Base-by-base conservation (phyloP, 30 jellyfish, hydroid and myxozoan genomes). In the Phacellophora camtschatica region DNA sequence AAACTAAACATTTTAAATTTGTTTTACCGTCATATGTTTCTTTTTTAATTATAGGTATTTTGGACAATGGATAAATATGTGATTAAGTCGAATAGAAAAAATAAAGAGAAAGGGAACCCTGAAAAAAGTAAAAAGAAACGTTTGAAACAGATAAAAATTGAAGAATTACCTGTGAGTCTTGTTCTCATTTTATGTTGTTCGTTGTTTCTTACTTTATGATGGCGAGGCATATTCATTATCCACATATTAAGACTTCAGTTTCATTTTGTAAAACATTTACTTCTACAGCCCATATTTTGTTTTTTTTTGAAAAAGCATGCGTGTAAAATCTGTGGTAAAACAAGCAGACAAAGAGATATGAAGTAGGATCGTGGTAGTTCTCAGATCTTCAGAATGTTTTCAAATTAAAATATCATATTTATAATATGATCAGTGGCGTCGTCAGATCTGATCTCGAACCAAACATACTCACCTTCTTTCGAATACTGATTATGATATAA, bases 1-100 rank as follows among this genome's bases (percentile, higher is more conserved):
- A n/a, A n/a, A n/a, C n/a, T n/a, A n/a, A n/a, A n/a, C n/a, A n/a
- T n/a, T n/a, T n/a, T n/a, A n/a, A n/a, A n/a, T n/a, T n/a, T n/a
- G n/a, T n/a, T n/a, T n/a, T n/a, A n/a, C n/a, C n/a, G n/a, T n/a
- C n/a, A n/a, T n/a, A n/a, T n/a, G n/a, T n/a, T n/a, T n/a, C n/a
- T n/a, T n/a, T n/a, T n/a, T n/a, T n/a, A n/a, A n/a, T n/a, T n/a
- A n/a, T n/a, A n/a, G n/a, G n/a, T n/a, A n/a, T n/a, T n/a, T n/a
- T n/a, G n/a, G n/a, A n/a, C n/a, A 42, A 90, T 90, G 98, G 98
- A 90, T 90, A 84, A 70, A 45, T 90, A 18, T 71, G 94, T 90
- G 61, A 77, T 75, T 20, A 90, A 69, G 53, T 74, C 85, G 49
- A 87, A 89, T 24, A 43, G 92, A 22, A 72, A 51, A 25, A 42